Conservation (phyloP, 2,888 invertebrate genomes). For the Catocala fraxini region DNA sequence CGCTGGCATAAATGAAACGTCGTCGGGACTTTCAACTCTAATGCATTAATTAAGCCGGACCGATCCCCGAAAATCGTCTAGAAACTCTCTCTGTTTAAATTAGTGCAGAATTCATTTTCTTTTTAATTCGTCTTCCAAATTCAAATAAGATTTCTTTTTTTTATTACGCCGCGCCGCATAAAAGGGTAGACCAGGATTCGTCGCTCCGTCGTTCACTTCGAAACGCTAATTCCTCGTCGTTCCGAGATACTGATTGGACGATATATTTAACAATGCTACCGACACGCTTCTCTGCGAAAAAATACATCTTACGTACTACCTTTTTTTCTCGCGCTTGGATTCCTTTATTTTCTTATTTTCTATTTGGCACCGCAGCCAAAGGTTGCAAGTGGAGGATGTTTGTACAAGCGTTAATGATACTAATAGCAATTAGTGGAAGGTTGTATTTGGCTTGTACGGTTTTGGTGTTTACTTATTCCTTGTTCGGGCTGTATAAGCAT, state of each 20-base stretch:
- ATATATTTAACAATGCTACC: constrained; percentile 86
- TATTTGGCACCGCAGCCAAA: constrained; percentile 64
- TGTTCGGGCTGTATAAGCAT: constrained; percentile 73
- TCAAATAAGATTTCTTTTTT: constrained; percentile 85
- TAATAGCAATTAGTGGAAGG: constrained; percentile 81
- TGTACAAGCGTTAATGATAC: constrained; percentile 76
- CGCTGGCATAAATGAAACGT: constrained; percentile 47
- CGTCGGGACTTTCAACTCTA: constrained; percentile 68
- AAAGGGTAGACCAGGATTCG: constrained; percentile 82
- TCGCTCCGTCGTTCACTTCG: constrained; percentile 71
- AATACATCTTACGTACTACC: constrained; percentile 82
- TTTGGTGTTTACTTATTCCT: constrained; percentile 75
- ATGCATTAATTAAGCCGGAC: constrained; percentile 81
- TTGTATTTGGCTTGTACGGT: constrained; percentile 75
- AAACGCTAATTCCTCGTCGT: constrained; percentile 82
- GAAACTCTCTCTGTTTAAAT: constrained; percentile 81
- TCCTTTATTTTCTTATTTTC: constrained; percentile 81
- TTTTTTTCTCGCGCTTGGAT: constrained; percentile 75
- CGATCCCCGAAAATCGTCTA: constrained; percentile 79
- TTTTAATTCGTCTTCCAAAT: constrained; percentile 86
- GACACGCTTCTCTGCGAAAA: constrained; percentile 80
- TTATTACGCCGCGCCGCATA: constrained; percentile 77
- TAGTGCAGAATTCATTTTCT: constrained; percentile 85
- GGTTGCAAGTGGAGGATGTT: constrained; percentile 59
- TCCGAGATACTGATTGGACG: constrained; percentile 85